A percentile compares a stretch with the other conserved stretches of the same genome.
phyloP scores from a whole-genome alignment of 2,888 invertebrate species.

The Dioctria linearis region DNA sequence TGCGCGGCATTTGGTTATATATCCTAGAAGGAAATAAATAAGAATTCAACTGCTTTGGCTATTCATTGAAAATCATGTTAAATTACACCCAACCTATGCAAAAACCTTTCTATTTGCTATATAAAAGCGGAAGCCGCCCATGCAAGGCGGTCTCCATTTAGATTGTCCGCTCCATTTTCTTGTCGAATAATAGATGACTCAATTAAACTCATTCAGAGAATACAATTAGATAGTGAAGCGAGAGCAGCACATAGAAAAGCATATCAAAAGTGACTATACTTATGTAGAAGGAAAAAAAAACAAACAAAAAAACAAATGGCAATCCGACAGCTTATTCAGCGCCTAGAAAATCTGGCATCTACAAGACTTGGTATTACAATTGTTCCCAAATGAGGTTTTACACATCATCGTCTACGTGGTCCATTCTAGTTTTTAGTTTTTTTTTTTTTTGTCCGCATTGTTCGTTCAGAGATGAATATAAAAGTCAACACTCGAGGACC shows the following conservation, averaged over 20 bases:
- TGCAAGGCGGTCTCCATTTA: neutral
- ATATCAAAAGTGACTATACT: too few relatives aligned
- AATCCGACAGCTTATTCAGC: slow-evolving; percentile 45
- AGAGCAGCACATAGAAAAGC: neutral
- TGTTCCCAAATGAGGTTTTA: slow-evolving; percentile 50
- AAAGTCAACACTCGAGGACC: slow-evolving; percentile 51
- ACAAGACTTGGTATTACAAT: slow-evolving; percentile 37
- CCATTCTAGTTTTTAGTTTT: slow-evolving; percentile 42
- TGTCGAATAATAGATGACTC: slow-evolving; percentile 44
- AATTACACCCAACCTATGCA: neutral
- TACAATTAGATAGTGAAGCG: slow-evolving; percentile 35
- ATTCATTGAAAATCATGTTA: neutral
- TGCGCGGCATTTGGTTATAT: neutral
- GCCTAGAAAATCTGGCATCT: slow-evolving; percentile 41
- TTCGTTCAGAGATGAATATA: slow-evolving; percentile 46
- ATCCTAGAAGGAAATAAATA: neutral
- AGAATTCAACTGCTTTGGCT: neutral
- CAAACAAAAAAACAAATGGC: neutral
- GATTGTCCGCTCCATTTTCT: slow-evolving; percentile 30
- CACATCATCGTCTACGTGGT: slow-evolving; percentile 46
- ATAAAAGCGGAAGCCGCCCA: slow-evolving; percentile 6
- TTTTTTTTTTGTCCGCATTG: slow-evolving; percentile 15
- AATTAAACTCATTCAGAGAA: slow-evolving; percentile 49
- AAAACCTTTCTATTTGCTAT: slow-evolving; percentile 1
- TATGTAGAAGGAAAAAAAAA: too few relatives aligned